phyloP scores from a whole-genome alignment of 2,888 invertebrate species.

The Pammene aurita region DNA sequence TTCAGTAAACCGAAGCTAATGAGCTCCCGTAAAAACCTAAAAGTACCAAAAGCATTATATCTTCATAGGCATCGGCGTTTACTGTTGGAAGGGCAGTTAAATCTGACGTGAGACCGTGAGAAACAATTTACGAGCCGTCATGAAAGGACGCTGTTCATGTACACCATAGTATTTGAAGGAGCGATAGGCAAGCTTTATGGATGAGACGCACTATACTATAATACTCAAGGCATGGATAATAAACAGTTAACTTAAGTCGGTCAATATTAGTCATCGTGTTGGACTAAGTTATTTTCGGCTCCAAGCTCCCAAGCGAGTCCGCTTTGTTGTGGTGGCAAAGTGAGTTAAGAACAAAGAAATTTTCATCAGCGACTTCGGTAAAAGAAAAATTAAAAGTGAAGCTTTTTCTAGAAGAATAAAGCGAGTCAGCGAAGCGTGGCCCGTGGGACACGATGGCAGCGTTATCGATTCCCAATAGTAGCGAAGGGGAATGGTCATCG shows the following conservation, averaged over 20 bases:
- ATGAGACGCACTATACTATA: conserved; percentile 26
- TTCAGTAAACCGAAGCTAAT: conserved; percentile 52
- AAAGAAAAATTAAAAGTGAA: conserved; percentile 47
- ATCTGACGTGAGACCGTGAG: conserved; percentile 59
- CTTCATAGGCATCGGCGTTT: conserved; percentile 56
- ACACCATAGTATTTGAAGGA: conserved; percentile 54
- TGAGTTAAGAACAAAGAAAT: conserved; percentile 39
- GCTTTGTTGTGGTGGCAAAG: conserved; percentile 35
- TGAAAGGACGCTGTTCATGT: conserved; percentile 57
- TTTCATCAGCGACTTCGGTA: conserved; percentile 45
- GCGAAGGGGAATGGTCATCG: conserved; percentile 52
- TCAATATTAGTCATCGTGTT: conserved; percentile 41
- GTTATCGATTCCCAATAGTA: conserved; percentile 61
- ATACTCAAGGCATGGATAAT: conserved; percentile 35
- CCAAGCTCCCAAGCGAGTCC: conserved; percentile 30
- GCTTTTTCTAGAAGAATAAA: conserved; percentile 51
- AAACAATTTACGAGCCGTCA: conserved; percentile 66
- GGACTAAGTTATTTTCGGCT: conserved; percentile 37
- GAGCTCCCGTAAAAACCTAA: conserved; percentile 51
- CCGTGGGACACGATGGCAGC: conserved; percentile 60
- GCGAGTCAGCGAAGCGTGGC: conserved; percentile 59
- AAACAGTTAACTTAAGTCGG: conserved; percentile 41
- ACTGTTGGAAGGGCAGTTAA: conserved; percentile 61
- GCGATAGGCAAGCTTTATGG: conserved; percentile 56
- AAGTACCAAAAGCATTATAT: conserved; percentile 53